Percentiles rank a stretch among this genome's conserved stretches.
These are phyloP conservation scores for Philaethria dido DNA, from an alignment of 2,888 invertebrate genomes.

Conservation along the genomic window DNA sequence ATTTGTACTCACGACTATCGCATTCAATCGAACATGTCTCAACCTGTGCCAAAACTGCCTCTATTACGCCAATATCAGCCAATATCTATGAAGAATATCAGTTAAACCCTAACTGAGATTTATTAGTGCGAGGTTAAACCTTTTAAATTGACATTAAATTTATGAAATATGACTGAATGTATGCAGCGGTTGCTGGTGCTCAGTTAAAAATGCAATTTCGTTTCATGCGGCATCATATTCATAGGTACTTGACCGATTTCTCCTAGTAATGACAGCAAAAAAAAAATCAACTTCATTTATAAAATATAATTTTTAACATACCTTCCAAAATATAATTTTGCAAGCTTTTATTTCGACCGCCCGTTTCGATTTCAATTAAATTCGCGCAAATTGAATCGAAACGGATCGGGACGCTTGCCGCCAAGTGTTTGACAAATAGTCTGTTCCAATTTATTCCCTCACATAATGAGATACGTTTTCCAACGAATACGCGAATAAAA, in stretches of 20 bases:
- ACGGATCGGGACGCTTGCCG: conserved; percentile 63
- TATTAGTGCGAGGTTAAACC: background rate
- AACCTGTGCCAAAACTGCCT: background rate
- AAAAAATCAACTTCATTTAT: conserved; percentile 25
- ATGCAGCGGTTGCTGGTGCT: background rate
- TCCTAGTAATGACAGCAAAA: conserved; percentile 13
- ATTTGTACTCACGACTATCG: no score
- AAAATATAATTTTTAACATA: conserved; percentile 33
- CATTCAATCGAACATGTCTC: background rate
- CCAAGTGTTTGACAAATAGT: conserved; percentile 81
- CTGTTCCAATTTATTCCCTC: conserved; percentile 74
- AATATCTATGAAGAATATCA: background rate
- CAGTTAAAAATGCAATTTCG: conserved; percentile 19
- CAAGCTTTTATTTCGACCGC: conserved; percentile 67
- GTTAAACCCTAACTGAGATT: background rate
- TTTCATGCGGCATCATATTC: conserved; percentile 19
- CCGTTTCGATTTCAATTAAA: conserved; percentile 79
- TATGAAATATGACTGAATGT: background rate
- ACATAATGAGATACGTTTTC: conserved; percentile 77
- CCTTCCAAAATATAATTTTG: conserved; percentile 56
- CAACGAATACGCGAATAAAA: conserved; percentile 67
- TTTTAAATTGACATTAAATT: background rate
- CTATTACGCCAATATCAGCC: no score
- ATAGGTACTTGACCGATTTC: conserved; percentile 30
- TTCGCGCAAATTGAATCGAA: conserved; percentile 75